A percentile compares a stretch with the other conserved stretches of the same genome.
Conservation (phyloP, 2,797 vertebrate species). For the Pangasius krempfi region DNA sequence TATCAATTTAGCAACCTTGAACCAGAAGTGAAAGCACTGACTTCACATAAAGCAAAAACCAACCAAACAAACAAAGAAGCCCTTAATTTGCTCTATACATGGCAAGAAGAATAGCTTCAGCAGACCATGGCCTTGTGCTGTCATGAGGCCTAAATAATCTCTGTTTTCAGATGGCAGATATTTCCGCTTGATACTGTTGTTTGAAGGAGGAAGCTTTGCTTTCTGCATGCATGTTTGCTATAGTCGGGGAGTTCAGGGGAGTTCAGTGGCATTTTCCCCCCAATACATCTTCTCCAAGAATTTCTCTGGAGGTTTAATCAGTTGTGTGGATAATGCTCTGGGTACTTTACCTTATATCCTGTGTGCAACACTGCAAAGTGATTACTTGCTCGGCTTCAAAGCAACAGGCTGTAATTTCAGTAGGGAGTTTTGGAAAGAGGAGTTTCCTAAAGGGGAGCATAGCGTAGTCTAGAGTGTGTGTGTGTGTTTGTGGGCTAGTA, state of each 20-base stretch:
- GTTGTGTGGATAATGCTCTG: not conserved
- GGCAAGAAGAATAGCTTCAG: conserved; percentile 10
- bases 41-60: not conserved
- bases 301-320: conserved; percentile 19
- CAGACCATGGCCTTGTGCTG: conserved; percentile 9
- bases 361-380: not conserved
- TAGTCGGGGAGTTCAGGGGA: conserved; percentile 29
- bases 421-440: conserved; percentile 4
- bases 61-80: conserved; percentile 60
- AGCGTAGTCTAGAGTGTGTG: not conserved
- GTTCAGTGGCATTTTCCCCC: conserved; percentile 15
- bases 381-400: conserved; percentile 16
- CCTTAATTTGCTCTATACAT: conserved; percentile 24
- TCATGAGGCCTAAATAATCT: conserved; percentile 26
- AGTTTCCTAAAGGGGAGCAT: not conserved
- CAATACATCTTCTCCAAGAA: conserved; percentile 33
- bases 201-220: conserved; percentile 48
- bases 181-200: conserved; percentile 30
- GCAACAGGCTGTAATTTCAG: conserved; percentile 16
- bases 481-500: not conserved
- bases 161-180: conserved; percentile 47
- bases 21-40: not conserved
- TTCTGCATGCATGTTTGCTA: conserved; percentile 34
- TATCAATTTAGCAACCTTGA: not conserved
- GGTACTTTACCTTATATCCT: not conserved